Base-by-base conservation (phyloP, 2,888 invertebrate genomes). In the Scaptomyza tumidula region DNA sequence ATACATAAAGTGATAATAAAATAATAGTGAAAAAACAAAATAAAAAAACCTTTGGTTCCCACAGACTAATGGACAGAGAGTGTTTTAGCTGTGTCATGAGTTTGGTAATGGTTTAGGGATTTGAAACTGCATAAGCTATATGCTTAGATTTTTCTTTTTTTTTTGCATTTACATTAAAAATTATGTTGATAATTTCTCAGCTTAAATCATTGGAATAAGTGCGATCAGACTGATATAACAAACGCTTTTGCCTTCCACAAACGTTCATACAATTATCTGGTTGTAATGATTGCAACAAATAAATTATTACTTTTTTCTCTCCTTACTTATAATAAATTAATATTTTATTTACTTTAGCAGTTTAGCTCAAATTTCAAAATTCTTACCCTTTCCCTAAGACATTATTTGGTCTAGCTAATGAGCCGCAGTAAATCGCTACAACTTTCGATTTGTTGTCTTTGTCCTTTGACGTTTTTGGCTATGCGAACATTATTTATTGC, bases 401-500 rank as follows among this genome's bases (percentile, higher is more conserved):
- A 16, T 16, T 35, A 29, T n/a, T 1, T 24, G 14, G 11, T 45
- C 24, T 27, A 33, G 11, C 33, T 55, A 68, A 73, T 69, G 69
- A 69, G 52, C 33, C n/a, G 55, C 56, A 45, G 24, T 61, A 35
- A 61, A 77, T 46, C 35, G 43, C 24, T 27, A 46, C 11, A 58
- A n/a, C n/a, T 53, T 56, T 54, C 41, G 50, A 56, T 74, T 67
- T 53, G 44, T 45, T 57, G 13, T 43, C 46, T 57, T 55, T 27
- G n/a, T 31, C 41, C 13, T 37, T 14, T 33, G 19, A 29, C 31
- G 14, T 14, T 35, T 24, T 24, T 24, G 3, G 3, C 24, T 24
- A 24, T 24, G 24, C 24, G 19, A 37, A 46, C 49, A 63, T 70
- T 63, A 86, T 84, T 86, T 68, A 81, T 80, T 53, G 46, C 48